These are phyloP conservation scores for Pangasius djambal DNA, from an alignment of 2,797 vertebrate genomes.

Conservation along the genomic window DNA sequence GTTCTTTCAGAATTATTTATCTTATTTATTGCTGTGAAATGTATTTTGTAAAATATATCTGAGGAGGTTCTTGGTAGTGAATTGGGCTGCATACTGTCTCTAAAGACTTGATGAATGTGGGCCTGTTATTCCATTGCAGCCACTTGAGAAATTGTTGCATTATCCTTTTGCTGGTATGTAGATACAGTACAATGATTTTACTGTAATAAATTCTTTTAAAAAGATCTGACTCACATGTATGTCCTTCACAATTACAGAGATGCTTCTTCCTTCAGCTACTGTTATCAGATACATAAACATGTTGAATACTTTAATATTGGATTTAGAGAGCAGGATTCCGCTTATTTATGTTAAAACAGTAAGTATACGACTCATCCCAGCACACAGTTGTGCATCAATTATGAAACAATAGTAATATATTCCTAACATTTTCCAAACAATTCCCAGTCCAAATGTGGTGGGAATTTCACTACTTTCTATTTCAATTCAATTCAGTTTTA, in stretches of 20 bases:
- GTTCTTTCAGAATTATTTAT: background rate
- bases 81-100: background rate
- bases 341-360: background rate
- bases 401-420: background rate
- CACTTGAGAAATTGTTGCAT: background rate
- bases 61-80: background rate
- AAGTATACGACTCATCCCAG: background rate
- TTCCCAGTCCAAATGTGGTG: background rate
- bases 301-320: background rate
- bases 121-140: background rate
- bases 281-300: background rate
- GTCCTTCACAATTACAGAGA: background rate
- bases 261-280: background rate
- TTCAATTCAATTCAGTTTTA: background rate
- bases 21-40: constrained; percentile 10
- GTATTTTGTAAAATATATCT: background rate
- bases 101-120: background rate
- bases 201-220: constrained; percentile 6
- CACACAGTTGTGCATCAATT: background rate
- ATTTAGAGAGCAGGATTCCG: background rate
- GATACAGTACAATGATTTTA: background rate
- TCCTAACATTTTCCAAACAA: background rate
- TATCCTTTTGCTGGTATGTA: background rate
- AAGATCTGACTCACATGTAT: background rate
- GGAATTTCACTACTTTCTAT: background rate